These are phyloP conservation scores for Glossophaga mutica DNA, from an alignment of 2,797 vertebrate genomes.

Conservation along the genomic window DNA sequence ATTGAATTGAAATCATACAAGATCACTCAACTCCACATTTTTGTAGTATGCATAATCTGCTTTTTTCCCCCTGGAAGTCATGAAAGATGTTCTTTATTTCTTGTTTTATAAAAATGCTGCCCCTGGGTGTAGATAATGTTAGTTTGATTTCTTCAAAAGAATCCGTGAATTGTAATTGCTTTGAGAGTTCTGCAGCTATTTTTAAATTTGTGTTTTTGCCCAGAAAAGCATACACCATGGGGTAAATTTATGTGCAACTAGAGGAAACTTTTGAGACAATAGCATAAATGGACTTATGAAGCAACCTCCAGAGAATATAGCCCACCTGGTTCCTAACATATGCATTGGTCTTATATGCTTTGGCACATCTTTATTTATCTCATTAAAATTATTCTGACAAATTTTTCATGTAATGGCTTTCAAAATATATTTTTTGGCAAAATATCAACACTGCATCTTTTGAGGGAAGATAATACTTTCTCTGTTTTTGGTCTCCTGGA, in stretches of 20 bases:
- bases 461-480: neutral
- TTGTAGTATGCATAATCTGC: constrained; percentile 66
- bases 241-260: constrained; percentile 70
- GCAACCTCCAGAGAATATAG: constrained; percentile 30
- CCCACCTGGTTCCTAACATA: neutral
- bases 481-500: neutral
- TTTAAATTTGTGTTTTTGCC: constrained; percentile 73
- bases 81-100: constrained; percentile 70
- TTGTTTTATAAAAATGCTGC: constrained; percentile 68
- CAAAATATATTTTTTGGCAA: constrained; percentile 1
- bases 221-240: constrained; percentile 71
- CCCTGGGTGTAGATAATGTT: constrained; percentile 59
- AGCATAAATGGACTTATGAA: constrained; percentile 65
- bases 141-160: constrained; percentile 69
- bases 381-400: constrained; percentile 17
- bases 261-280: constrained; percentile 63
- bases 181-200: constrained; percentile 63
- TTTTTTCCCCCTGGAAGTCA: constrained; percentile 32
- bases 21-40: constrained; percentile 52
- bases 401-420: neutral
- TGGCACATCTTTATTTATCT: constrained; percentile 8
- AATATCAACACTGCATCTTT: neutral
- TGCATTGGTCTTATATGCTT: neutral
- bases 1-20: constrained; percentile 58
- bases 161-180: constrained; percentile 61